Conservation (phyloP, 1,140 invertebrate genomes). For the Drosophila pandora region DNA sequence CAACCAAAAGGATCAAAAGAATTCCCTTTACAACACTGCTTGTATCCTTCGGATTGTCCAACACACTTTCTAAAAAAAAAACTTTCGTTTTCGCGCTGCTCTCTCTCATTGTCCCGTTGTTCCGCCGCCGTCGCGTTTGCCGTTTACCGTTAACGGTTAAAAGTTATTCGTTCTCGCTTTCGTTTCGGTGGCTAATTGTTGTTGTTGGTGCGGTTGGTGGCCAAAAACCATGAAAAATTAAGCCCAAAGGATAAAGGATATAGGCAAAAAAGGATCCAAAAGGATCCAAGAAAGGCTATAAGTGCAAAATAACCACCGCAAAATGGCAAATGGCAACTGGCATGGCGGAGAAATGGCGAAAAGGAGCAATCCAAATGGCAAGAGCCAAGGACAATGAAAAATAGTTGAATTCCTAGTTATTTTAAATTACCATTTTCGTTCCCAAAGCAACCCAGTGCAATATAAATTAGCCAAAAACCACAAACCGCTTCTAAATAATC, state of each 20-base stretch:
- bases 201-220: neutral
- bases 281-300: too few species aligned
- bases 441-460: slow-evolving; percentile 4
- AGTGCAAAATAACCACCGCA: neutral
- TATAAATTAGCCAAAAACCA: neutral
- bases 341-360: neutral
- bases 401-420: slow-evolving; percentile 1
- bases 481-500: neutral
- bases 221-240: neutral
- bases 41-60: neutral
- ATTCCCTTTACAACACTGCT: neutral
- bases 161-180: slow-evolving; percentile 11
- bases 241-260: neutral
- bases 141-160: neutral
- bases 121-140: slow-evolving; percentile 13
- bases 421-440: neutral
- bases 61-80: slow-evolving; percentile 1
- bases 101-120: slow-evolving; percentile 40
- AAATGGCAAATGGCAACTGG: neutral
- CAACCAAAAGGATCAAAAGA: neutral
- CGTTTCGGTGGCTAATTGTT: slow-evolving; percentile 15
- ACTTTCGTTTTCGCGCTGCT: slow-evolving; percentile 12
- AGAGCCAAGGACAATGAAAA: neutral
- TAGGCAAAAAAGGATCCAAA: too few species aligned
- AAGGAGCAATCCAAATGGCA: slow-evolving; percentile 3